Evolutionary conservation across 1,140 invertebrate genomes (phyloP).

Genomic region (Camponotus floridanus): DNA sequence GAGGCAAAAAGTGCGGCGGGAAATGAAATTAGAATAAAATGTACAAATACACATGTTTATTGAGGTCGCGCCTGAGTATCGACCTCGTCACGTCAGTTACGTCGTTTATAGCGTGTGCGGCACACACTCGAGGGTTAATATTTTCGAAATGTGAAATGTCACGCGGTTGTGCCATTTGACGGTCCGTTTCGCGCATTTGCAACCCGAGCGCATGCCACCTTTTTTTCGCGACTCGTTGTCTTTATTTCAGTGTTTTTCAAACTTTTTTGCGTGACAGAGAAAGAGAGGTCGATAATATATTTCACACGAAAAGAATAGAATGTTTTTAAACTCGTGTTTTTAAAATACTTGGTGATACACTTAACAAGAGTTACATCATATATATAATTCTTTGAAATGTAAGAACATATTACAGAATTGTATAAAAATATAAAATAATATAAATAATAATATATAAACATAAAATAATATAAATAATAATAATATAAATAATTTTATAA

Average conservation of each 20-base stretch:
- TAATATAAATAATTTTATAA: too few species aligned
- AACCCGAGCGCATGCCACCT: not conserved
- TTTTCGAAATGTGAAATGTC: constrained; percentile 45
- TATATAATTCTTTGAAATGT: too few species aligned
- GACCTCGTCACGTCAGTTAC: not conserved
- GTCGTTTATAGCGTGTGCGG: not conserved
- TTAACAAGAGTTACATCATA: too few species aligned
- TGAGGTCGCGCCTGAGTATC: not conserved
- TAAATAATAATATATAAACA: too few species aligned
- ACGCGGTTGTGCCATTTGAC: constrained; percentile 39
- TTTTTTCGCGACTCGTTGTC: not conserved
- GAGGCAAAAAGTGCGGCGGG: too few species aligned
- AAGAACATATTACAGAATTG: too few species aligned
- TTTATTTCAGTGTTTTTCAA: not conserved
- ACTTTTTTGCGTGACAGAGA: not conserved
- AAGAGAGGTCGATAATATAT: too few species aligned
- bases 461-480: too few species aligned
- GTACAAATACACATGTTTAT: constrained; percentile 12
- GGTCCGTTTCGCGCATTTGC: not conserved
- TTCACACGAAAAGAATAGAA: too few species aligned
- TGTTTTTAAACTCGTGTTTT: too few species aligned
- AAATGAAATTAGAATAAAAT: constrained; percentile 26
- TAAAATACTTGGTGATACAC: too few species aligned
- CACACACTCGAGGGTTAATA: not conserved
- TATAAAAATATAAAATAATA: too few species aligned